Percentiles rank a stretch among this genome's conserved stretches.
Evolutionary conservation across 2,888 invertebrate species (phyloP).

Genomic region (Dryadula phaetusa): DNA sequence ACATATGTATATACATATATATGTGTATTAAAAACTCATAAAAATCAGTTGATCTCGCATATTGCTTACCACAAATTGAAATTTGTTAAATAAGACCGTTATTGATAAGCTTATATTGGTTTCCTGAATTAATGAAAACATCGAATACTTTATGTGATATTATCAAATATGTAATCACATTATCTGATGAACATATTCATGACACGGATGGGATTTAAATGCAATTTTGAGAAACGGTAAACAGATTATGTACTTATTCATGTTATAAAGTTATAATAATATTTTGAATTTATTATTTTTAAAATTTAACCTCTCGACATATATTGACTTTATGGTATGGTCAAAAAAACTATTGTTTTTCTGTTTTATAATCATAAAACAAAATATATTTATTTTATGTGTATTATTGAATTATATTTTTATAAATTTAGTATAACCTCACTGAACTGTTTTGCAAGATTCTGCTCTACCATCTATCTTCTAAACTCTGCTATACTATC

Average conservation of each 20-base stretch:
- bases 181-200: conserved; percentile 15
- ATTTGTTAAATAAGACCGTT: conserved; percentile 14
- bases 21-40: neutral
- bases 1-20: neutral
- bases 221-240: conserved; percentile 1
- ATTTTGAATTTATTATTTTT: too few species aligned
- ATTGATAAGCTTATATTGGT: conserved; percentile 8
- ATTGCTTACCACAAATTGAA: neutral
- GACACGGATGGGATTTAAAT: neutral
- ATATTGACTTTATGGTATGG: too few species aligned
- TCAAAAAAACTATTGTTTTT: neutral
- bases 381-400: too few species aligned
- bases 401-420: too few species aligned
- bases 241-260: neutral
- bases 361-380: too few species aligned
- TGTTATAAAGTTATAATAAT: neutral
- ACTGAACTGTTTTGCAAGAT: too few species aligned
- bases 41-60: neutral
- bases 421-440: too few species aligned
- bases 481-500: neutral
- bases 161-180: conserved; percentile 8
- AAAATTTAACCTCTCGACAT: too few species aligned
- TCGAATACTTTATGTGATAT: neutral
- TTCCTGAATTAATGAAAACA: conserved; percentile 8
- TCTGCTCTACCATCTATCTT: too few species aligned